These are phyloP conservation scores for Ditula angustiorana DNA, from an alignment of 2,888 invertebrate genomes.

Conservation along the genomic window DNA sequence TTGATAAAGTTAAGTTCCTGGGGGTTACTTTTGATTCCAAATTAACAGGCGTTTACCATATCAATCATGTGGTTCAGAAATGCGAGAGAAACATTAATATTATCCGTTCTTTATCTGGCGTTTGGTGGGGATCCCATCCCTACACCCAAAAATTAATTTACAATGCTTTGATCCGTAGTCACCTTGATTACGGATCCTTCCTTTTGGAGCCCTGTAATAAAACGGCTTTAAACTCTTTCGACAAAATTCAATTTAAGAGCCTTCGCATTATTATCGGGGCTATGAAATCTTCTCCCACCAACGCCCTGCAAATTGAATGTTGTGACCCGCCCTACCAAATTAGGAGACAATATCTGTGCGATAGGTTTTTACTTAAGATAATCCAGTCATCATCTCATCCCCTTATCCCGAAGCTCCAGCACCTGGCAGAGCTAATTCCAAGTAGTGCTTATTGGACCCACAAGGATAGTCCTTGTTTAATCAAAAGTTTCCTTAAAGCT, in stretches of 20 bases:
- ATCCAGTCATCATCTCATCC: not conserved
- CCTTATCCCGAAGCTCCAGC: not conserved
- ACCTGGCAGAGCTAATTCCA: not conserved
- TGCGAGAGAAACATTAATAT: conserved; percentile 43
- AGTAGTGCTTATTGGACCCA: not conserved
- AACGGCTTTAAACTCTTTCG: not conserved
- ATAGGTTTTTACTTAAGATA: not conserved
- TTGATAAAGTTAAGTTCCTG: conserved; percentile 41
- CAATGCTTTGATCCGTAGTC: conserved; percentile 3
- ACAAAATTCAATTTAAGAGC: not conserved
- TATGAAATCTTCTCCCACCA: too few relatives aligned
- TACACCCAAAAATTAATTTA: conserved; percentile 9
- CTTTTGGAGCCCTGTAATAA: conserved; percentile 4
- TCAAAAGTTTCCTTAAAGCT: not conserved
- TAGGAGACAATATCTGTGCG: conserved; percentile 4
- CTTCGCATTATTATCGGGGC: not conserved
- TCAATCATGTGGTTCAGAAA: conserved; percentile 33
- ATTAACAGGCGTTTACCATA: conserved; percentile 36
- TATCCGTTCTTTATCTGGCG: conserved; percentile 36
- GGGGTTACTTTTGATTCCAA: conserved; percentile 41
- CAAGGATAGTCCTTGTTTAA: not conserved
- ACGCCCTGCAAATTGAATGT: not conserved
- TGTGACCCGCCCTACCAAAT: not conserved
- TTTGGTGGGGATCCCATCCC: too few relatives aligned
- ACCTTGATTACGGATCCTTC: conserved; percentile 2